Percentiles rank a stretch among this genome's conserved stretches.
Conservation (phyloP, 2,888 invertebrate species). For the Drosophila vallismaia region DNA sequence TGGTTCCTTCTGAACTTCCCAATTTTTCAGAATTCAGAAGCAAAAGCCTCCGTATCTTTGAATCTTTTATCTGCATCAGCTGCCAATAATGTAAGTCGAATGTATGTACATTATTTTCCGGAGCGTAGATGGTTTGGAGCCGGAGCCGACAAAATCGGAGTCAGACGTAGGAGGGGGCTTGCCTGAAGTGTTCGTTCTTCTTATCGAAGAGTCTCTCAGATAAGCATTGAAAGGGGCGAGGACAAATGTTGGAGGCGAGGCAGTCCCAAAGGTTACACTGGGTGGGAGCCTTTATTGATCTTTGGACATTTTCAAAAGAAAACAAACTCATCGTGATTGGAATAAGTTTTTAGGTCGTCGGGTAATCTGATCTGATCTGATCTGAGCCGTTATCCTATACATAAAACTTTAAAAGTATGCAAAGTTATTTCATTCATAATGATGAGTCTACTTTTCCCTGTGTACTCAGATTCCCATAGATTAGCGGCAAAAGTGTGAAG, state of each 20-base stretch:
- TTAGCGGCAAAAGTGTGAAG: slow-evolving; percentile 1
- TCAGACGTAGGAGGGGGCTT: slow-evolving; percentile 18
- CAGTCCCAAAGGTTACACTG: background rate
- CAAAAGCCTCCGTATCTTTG: slow-evolving; percentile 1
- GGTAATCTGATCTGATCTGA: background rate
- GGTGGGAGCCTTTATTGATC: slow-evolving; percentile 1
- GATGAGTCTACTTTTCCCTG: background rate
- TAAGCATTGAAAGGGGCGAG: slow-evolving; percentile 8
- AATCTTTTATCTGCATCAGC: slow-evolving; percentile 31
- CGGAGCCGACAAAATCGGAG: slow-evolving; percentile 3
- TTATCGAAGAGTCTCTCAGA: slow-evolving; percentile 20
- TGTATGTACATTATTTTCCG: slow-evolving; percentile 3
- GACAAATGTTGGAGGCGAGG: background rate
- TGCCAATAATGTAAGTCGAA: slow-evolving; percentile 18
- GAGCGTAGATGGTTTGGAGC: slow-evolving; percentile 3
- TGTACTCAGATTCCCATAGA: slow-evolving; percentile 27
- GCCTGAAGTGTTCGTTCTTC: slow-evolving; percentile 19
- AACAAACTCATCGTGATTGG: background rate
- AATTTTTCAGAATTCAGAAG: background rate
- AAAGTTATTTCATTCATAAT: background rate
- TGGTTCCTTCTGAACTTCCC: background rate
- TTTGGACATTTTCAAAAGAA: background rate
- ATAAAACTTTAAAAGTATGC: background rate
- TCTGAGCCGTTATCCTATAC: too few relatives aligned
- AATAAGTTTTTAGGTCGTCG: background rate